These are phyloP conservation scores for Nineta flava DNA, from an alignment of 2,888 invertebrate species.

Conservation along the genomic window DNA sequence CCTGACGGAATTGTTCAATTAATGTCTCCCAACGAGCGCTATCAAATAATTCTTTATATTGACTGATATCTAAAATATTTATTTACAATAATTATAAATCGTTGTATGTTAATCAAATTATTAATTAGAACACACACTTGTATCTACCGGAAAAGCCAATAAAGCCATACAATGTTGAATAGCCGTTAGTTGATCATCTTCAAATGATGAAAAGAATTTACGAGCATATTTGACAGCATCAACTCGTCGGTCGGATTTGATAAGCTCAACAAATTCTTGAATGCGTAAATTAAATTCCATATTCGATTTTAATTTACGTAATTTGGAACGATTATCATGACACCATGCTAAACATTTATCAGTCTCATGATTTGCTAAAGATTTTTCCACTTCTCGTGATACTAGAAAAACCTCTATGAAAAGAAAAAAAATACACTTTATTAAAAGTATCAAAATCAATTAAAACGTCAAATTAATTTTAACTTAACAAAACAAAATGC, in stretches of 20 bases:
- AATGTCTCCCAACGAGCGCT: constrained; percentile 65
- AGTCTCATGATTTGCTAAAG: constrained; percentile 67
- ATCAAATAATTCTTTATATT: constrained; percentile 51
- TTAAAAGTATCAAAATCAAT: no score
- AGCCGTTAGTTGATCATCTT: constrained; percentile 71
- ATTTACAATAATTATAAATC: neutral
- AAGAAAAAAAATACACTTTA: constrained; percentile 5
- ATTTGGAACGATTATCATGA: constrained; percentile 88
- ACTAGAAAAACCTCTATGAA: constrained; percentile 62
- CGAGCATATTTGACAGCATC: constrained; percentile 93
- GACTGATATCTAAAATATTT: constrained; percentile 38
- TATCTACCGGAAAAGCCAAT: constrained; percentile 77
- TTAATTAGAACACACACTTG: constrained; percentile 31
- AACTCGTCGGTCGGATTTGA: constrained; percentile 68
- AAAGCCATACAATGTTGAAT: constrained; percentile 93
- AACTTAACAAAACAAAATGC: no score
- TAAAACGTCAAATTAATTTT: no score
- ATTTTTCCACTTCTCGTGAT: constrained; percentile 74
- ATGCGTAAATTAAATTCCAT: constrained; percentile 90
- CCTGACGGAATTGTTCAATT: constrained; percentile 79
- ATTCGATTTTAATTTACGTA: constrained; percentile 83
- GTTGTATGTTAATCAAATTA: neutral
- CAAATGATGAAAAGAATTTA: constrained; percentile 77
- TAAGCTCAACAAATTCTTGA: constrained; percentile 89
- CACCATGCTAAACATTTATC: constrained; percentile 87